phyloP scores from a whole-genome alignment of 53 echinoderm and acorn worm species.

The Apostichopus leukothele region DNA sequence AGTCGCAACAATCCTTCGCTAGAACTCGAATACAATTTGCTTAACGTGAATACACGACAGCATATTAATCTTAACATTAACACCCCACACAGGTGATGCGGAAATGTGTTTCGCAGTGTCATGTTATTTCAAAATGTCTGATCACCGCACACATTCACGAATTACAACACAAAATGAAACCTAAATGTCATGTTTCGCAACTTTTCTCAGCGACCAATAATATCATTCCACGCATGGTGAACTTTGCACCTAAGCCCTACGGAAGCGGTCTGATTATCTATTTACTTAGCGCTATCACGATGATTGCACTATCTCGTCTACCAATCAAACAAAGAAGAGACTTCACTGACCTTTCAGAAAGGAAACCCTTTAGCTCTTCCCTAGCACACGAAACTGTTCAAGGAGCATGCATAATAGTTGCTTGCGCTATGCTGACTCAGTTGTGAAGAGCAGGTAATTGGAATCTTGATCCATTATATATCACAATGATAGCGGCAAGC shows the following conservation, averaged over 20 bases:
- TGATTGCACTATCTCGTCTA: background rate
- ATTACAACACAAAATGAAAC: too few species aligned
- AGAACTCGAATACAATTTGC: too few species aligned
- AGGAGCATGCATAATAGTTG: background rate
- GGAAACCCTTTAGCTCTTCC: conserved; percentile 12
- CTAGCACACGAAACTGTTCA: background rate
- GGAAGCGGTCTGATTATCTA: background rate
- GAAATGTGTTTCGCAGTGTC: too few species aligned
- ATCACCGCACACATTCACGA: too few species aligned
- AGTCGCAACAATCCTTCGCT: too few species aligned
- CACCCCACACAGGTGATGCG: too few species aligned
- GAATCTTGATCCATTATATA: conserved; percentile 7
- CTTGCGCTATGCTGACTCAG: background rate
- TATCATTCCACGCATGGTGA: background rate
- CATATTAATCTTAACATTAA: too few species aligned
- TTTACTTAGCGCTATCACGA: background rate
- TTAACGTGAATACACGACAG: too few species aligned
- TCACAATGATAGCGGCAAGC: background rate
- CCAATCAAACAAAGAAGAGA: conserved; percentile 1
- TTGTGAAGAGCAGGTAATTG: background rate
- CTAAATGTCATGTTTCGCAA: too few species aligned
- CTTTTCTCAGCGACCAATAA: background rate
- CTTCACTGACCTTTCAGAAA: conserved; percentile 10
- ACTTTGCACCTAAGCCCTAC: background rate
- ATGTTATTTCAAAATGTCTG: too few species aligned